These are phyloP conservation scores for Sapayoa aenigma DNA, from an alignment of 2,113 vertebrate genomes.

Conservation along the genomic window DNA sequence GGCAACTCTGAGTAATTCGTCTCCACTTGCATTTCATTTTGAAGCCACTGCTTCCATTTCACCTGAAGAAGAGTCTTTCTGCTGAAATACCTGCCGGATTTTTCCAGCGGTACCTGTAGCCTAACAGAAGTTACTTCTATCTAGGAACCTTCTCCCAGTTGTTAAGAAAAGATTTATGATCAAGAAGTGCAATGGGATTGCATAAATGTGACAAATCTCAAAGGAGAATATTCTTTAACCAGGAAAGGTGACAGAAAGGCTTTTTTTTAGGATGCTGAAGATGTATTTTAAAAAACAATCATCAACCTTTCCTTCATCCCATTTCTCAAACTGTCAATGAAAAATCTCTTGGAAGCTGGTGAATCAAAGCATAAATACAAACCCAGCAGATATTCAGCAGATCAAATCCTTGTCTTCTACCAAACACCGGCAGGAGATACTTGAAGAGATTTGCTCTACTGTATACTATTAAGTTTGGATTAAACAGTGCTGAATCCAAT, in stretches of 20 bases:
- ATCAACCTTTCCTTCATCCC: not conserved
- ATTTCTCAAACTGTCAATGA: not conserved
- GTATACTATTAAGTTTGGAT: not conserved
- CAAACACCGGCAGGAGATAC: not conserved
- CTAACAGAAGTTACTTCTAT: not conserved
- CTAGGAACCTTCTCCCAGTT: not conserved
- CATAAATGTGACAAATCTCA: not conserved
- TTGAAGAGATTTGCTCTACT: not conserved
- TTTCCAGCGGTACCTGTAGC: not conserved
- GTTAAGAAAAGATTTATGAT: not conserved
- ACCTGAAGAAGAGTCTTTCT: not conserved
- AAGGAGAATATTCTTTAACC: not conserved
- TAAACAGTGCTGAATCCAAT: constrained; percentile 6
- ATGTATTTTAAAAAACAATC: not conserved
- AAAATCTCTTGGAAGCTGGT: not conserved
- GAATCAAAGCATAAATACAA: not conserved
- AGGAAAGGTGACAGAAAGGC: not conserved
- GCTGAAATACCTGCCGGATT: not conserved
- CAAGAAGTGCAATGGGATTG: not conserved
- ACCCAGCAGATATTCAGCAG: not conserved
- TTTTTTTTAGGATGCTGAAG: not conserved
- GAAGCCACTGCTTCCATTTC: not conserved
- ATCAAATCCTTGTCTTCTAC: not conserved
- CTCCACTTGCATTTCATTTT: not conserved
- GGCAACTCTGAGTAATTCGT: not conserved